Conservation (phyloP, 2,113 vertebrate species). For the Periophthalmus modestus region DNA sequence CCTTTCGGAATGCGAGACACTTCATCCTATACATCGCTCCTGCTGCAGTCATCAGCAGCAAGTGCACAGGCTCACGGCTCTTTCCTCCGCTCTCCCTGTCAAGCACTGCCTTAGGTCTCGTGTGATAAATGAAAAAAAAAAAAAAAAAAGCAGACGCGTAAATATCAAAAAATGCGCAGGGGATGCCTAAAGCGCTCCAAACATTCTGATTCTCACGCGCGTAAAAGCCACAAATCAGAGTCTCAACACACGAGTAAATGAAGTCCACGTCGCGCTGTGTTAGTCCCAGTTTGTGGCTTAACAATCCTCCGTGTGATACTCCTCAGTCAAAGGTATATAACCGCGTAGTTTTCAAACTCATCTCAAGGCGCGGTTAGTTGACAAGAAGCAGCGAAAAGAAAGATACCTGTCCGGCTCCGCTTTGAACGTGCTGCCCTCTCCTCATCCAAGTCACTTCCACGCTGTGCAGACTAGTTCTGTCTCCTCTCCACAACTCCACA, state of each 20-base stretch:
- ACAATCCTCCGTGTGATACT: constrained; percentile 36
- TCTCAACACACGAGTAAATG: constrained; percentile 45
- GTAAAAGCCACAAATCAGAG: constrained; percentile 49
- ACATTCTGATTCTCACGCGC: constrained; percentile 33
- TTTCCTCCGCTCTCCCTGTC: constrained; percentile 3
- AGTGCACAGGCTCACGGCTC: constrained; percentile 43
- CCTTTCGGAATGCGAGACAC: constrained; percentile 60
- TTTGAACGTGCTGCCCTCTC: constrained; percentile 38
- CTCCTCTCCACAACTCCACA: constrained; percentile 37
- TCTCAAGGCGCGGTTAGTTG: constrained; percentile 7
- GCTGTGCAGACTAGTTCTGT: constrained; percentile 38
- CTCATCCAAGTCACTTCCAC: constrained; percentile 56
- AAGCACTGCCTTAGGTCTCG: constrained; percentile 12
- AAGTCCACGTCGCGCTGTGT: constrained; percentile 44
- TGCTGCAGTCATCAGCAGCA: constrained; percentile 70
- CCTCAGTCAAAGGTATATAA: constrained; percentile 36
- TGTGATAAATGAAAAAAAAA: constrained; percentile 20
- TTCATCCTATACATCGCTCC: constrained; percentile 65
- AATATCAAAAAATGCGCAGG: constrained; percentile 14
- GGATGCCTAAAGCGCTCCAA: constrained; percentile 17
- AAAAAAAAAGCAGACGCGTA: constrained; percentile 5
- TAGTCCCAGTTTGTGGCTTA: constrained; percentile 46
- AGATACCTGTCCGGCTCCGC: constrained; percentile 46
- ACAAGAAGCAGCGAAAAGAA: constrained; percentile 3
- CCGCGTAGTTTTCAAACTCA: constrained; percentile 63